Evolutionary conservation across 2,888 invertebrate species (phyloP), one percentile per base, ranked within the genome.

Genomic region (Physocephala rufipes): DNA sequence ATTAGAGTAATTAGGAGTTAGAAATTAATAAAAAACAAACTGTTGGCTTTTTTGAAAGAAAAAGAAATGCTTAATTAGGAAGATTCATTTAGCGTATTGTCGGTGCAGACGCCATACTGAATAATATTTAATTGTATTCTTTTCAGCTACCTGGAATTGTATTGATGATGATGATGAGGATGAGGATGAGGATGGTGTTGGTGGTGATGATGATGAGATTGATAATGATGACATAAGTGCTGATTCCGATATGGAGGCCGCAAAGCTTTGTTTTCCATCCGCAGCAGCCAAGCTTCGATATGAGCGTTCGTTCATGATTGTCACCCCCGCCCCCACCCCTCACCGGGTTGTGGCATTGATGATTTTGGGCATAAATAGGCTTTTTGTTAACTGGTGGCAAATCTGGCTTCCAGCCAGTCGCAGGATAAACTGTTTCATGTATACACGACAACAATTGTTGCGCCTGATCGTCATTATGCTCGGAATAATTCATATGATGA

Each of bases 381-480:
- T 21, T 63, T 19, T 80, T 82, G 47, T 79, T 55, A 67, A 73
- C 59, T 2, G 82, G 81, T 30, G 81, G 77, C 47, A 73, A 74
- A 28, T 81, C 82, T 28, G 77, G 78, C 69, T 79, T 82, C 82
- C 82, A 81, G 73, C 78, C 78, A 65, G 72, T 4, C 3, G 58
- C 19, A 15, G 49, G n/a, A 19, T n/a, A 36, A 9, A 21, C 36
- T 30, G 65, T 49, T 15, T 12, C 47, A 36, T 19, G 19, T 19
- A 45, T 15, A 36, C n/a, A 21, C 7, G 36, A 19, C 13, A 64
- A 49, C 30, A 62, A 67, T 15, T 66, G 64, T 70, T 49, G 74
- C 58, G 69, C 70, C 4, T 71, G 67, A 1, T 58, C 45, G 63
- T 43, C 9, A 9, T 36, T 4, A 36, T 36, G 9, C 36, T 7